Evolutionary conservation across 2,113 vertebrate genomes (phyloP).

Genomic region (Jacana jacana): DNA sequence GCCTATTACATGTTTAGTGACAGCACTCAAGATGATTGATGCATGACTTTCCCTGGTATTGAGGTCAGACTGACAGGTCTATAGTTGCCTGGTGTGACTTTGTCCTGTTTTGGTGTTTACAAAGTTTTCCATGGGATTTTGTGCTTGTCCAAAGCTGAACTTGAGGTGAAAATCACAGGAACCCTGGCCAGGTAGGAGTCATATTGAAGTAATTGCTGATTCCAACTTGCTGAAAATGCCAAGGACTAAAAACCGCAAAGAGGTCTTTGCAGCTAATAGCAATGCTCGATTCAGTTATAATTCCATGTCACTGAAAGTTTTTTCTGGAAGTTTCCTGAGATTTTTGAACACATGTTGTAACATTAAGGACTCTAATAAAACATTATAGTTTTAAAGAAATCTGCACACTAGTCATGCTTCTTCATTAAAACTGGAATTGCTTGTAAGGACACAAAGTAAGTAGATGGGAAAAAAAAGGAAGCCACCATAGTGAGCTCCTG

Average conservation of each 20-base stretch:
- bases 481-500: neutral
- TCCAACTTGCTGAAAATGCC: neutral
- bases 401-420: neutral
- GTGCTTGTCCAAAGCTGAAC: neutral
- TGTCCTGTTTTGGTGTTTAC: neutral
- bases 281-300: neutral
- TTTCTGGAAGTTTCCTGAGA: neutral
- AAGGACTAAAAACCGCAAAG: neutral
- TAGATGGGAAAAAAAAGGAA: neutral
- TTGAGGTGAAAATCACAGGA: neutral
- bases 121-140: neutral
- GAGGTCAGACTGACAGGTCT: too few species aligned
- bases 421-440: neutral
- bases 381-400: neutral
- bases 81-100: neutral
- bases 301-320: neutral
- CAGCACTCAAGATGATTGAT: too few species aligned
- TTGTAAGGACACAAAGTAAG: neutral
- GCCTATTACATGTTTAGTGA: too few species aligned
- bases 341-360: neutral
- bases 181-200: neutral
- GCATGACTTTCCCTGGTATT: too few species aligned
- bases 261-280: neutral
- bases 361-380: neutral
- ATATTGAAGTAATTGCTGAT: neutral